Evolutionary conservation across 2,797 vertebrate genomes (phyloP).

Genomic region (Hirundo rustica): DNA sequence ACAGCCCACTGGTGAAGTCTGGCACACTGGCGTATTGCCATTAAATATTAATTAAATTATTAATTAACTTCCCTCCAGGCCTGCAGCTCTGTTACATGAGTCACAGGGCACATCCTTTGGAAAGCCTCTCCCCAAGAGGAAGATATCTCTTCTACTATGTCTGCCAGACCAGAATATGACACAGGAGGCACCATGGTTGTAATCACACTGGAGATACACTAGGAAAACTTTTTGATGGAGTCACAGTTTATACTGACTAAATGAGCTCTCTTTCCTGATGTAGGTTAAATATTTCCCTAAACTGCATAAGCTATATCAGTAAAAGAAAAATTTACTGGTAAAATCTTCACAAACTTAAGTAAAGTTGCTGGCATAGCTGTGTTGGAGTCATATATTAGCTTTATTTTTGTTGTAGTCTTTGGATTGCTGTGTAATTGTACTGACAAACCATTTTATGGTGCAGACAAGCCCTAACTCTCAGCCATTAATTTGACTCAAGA

Average conservation of each 20-base stretch:
- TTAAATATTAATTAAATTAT: background rate
- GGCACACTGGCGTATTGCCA: background rate
- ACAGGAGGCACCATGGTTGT: no score
- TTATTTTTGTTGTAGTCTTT: conserved; percentile 6
- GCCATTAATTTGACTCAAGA: background rate
- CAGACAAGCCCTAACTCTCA: background rate
- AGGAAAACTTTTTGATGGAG: background rate
- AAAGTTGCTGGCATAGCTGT: background rate
- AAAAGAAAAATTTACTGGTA: background rate
- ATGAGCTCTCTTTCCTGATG: rapidly evolving
- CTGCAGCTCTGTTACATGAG: background rate
- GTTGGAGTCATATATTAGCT: background rate
- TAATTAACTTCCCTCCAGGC: background rate
- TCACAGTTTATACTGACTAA: background rate
- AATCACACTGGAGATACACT: background rate
- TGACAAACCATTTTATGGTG: background rate
- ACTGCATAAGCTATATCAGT: background rate
- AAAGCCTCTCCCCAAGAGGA: background rate
- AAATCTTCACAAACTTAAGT: background rate
- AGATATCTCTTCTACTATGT: background rate
- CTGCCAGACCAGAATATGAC: background rate
- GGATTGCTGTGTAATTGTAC: background rate
- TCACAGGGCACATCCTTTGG: background rate
- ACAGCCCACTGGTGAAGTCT: background rate
- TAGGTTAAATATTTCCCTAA: background rate